phyloP scores from a whole-genome alignment of 2,113 vertebrate genomes.

The Recurvirostra avosetta region DNA sequence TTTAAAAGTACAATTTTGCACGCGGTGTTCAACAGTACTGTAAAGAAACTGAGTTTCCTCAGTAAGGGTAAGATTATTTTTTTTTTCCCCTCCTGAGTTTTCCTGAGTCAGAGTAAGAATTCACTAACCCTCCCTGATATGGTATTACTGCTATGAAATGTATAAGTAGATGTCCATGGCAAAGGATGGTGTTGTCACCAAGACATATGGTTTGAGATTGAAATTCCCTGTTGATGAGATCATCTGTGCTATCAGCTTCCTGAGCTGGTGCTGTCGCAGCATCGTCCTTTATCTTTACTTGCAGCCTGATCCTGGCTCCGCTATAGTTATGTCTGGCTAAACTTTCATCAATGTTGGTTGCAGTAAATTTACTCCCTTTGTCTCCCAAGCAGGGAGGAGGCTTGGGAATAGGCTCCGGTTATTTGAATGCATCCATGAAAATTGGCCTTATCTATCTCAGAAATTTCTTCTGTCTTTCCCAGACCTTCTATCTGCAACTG shows the following conservation, averaged over 20 bases:
- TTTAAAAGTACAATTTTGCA: background rate
- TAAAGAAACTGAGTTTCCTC: background rate
- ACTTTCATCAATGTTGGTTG: background rate
- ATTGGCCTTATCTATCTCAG: background rate
- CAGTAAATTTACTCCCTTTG: background rate
- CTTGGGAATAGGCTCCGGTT: background rate
- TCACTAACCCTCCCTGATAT: background rate
- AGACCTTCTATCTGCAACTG: background rate
- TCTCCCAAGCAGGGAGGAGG: background rate
- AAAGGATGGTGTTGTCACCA: background rate
- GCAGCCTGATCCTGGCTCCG: background rate
- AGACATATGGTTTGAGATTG: background rate
- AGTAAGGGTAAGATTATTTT: background rate
- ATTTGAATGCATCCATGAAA: background rate
- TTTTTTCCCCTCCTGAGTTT: background rate
- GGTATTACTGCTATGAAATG: background rate
- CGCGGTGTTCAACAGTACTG: background rate
- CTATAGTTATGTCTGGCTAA: background rate
- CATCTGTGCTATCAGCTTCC: background rate
- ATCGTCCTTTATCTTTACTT: background rate
- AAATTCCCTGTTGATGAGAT: background rate
- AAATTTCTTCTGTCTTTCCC: background rate
- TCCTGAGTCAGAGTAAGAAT: background rate
- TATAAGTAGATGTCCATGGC: background rate
- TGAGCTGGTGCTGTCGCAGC: background rate